Base-by-base conservation (phyloP, 2,888 invertebrate species). In the Lordiphosa fenestrarum region DNA sequence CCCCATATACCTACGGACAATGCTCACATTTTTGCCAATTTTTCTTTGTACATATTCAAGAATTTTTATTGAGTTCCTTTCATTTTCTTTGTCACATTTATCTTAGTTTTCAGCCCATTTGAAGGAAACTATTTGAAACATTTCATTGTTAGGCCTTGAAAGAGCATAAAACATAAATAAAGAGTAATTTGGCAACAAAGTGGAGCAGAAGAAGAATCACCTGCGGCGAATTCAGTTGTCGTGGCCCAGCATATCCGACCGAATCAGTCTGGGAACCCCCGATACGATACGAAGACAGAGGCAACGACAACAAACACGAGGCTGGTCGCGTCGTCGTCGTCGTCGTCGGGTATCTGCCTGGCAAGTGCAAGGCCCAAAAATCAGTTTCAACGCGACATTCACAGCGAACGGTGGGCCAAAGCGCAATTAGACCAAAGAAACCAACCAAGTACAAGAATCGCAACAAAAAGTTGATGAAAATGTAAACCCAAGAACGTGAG, bases 311-410 rank as follows among this genome's bases (percentile, higher is more conserved):
- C 9, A 53, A 53, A 33, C 15, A 13, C 44, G 44, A 44, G 9
- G 23, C 3, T n/a, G 13, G 30, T 3, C 7, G 40, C 15, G 33
- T 51, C 10, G 23, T 36, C 37, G 9, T 12, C 36, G 15, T 40
- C 13, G 35, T 15, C 15, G 15, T 15, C 50, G 15, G 19, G 19
- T 38, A 12, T 33, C 35, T 44, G 35, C 36, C 36, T 67, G 71
- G 51, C 71, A 73, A 71, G 67, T 73, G 67, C 63, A 67, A 67
- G 73, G 70, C 69, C 63, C 68, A 57, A 69, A 69, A 80, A 73
- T 80, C 83, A 80, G 83, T 78, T 78, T 71, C 63, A 69, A 73
- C 80, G 83, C 83, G 80, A 83, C 80, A 59, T 63, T 66, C 71
- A 71, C 74, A 66, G 72, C 65, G 74, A 77, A 66, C 77, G 68